Base-by-base conservation (phyloP, 1,140 invertebrate genomes). In the Patella vulgata region DNA sequence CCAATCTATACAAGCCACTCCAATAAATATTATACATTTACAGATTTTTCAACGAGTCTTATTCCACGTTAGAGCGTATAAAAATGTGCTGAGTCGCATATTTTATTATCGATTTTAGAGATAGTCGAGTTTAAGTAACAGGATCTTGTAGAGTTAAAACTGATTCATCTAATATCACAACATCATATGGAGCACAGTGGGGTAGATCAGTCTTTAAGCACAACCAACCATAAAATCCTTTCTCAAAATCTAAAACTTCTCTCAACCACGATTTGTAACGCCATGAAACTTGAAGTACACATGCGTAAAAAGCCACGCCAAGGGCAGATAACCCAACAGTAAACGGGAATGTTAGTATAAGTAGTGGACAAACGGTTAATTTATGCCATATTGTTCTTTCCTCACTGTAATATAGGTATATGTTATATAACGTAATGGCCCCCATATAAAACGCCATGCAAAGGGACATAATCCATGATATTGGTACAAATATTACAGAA, bases 141-240 rank as follows among this genome's bases (percentile, higher is more conserved):
- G n/a, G 14, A 8, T 36, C 33, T 8, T 5, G 33, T 5, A 36
- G 5, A 14, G 33, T 36, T 36, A 36, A 36, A 36, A 36, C 52
- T 12, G 42, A 44, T 19, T 79, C 75, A 58, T 79, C 70, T 11
- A 86, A 57, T 14, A 86, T 75, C 11, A 87, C 80, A 39, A 85
- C 82, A 59, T 86, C 82, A 69, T 91, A 91, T 0, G 90, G 90
- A 57, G 89, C 88, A 75, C 91, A 92, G 72, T 91, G 89, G 54
- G 90, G 88, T 63, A 92, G 82, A 63, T 87, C 86, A 25, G 91
- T 69, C 43, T 87, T 83, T 43, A 87, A 87, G 81, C 91, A 92
- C 33, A 92, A 81, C 90, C 90, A 92, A 28, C 90, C 91, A 75
- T 90, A 92, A 81, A 92, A 92, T 1, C 91, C 91, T 82, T 92